phyloP scores from a whole-genome alignment of 1,140 invertebrate genomes.

The Drosophila aff. region DNA sequence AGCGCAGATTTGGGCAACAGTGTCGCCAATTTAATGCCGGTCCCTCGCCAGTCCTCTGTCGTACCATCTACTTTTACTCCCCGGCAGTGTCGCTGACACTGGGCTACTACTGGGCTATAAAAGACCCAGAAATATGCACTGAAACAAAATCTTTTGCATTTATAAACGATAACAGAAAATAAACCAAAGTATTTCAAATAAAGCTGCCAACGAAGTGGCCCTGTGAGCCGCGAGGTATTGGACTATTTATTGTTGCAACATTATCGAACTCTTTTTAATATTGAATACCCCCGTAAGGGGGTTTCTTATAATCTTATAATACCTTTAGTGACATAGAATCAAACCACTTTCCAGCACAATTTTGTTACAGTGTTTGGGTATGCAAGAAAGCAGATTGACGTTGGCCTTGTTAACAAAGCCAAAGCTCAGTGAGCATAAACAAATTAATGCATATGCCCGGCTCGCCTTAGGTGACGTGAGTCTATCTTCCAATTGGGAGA shows the following conservation, averaged over 20 bases:
- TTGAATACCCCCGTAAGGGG: no score
- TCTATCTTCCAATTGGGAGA: constrained; percentile 34
- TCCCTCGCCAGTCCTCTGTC: constrained; percentile 1
- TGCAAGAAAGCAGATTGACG: constrained; percentile 24
- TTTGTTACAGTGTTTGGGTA: background rate
- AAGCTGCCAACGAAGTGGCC: no score
- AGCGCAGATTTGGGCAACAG: constrained; percentile 76
- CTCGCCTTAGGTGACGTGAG: constrained; percentile 36
- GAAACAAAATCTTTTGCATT: background rate
- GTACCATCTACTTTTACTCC: constrained; percentile 1
- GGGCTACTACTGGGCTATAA: constrained; percentile 54
- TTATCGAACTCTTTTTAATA: no score
- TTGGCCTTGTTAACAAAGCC: constrained; percentile 50
- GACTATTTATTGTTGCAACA: no score
- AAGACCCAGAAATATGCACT: constrained; percentile 26
- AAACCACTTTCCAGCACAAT: background rate
- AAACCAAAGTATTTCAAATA: no score
- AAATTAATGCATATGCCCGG: constrained; percentile 65
- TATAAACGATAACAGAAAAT: background rate
- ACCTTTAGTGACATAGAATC: background rate
- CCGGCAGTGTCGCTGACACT: constrained; percentile 35
- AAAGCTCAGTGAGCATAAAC: constrained; percentile 56
- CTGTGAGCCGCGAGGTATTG: no score
- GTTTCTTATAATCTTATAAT: no score
- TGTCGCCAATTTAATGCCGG: constrained; percentile 70